Evolutionary conservation across 2,113 vertebrate genomes (phyloP), one percentile per base, ranked within the genome.

Genomic region (Corvus cornix): DNA sequence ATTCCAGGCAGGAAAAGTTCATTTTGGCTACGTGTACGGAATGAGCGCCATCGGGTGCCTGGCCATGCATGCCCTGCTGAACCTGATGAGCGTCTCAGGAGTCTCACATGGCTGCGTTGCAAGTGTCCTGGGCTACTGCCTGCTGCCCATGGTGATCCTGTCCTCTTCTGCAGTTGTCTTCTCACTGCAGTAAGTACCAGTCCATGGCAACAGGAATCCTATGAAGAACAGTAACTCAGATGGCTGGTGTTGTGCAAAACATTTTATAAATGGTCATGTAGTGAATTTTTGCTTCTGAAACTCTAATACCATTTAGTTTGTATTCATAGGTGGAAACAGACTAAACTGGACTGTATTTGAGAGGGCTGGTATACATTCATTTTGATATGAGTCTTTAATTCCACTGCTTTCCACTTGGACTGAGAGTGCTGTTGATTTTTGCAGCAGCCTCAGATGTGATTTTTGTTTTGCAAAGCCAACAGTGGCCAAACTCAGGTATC

Each of bases 1-100:
- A 20, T 97, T 97, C 31, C 94, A 99, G 99, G 98, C 98, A 67
- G 99, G 99, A 74, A 99, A 99, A 97, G 98, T 97, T 60, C 98
- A 99, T 76, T 99, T 99, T 82, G 97, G 99, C 59, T 99, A 98
- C 1, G 97, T 99, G 74, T 99, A 99, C 16, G 98, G 99, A 60
- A 97, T 98, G 96, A 99, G 99, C 59, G 98, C 98, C 59, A 67
- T 98, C 4, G 98, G 98, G 14, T 99, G 99, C 94, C 93, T 98
- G 9, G 98, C 97, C 75, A 98, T 99, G 64, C 98, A 98, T 3
- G 74, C 97, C 48, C 97, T 99, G 28, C 97, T 99, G 85, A 99
- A 98, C 79, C 87, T 99, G 96, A 99, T 99, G 99, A 98, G 99
- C 28, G 5, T 90, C 28, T 77, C 97, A 4, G 96, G 97, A 30